Base-by-base conservation (phyloP, 2,888 invertebrate genomes). In the Ctenicera cuprea region DNA sequence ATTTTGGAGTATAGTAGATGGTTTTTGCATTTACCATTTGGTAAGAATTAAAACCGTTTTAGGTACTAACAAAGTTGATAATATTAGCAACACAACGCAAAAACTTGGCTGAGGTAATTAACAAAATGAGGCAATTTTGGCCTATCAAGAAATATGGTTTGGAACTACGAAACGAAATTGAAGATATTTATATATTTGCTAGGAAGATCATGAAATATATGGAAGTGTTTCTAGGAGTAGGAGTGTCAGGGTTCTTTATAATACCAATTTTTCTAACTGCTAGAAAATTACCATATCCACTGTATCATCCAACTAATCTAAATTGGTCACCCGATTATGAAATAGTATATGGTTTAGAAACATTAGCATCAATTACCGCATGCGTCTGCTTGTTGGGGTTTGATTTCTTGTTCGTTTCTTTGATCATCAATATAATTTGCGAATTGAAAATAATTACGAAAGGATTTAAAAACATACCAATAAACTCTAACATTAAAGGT, bases 331-430 rank as follows among this genome's bases (percentile, higher is more conserved):
- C 12, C 11, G 11, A 38, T 12, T 38, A 38, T 8, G 11, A 38
- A 38, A 12, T 12, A 7, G 12, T 38, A 2, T 38, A 7, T 38
- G 9, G 9, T 12, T 12, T 38, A 7, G 38, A 38, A 7, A 12
- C 7, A 38, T 2, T 2, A 38, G 11, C 7, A 7, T 4, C 38
- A 11, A 12, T 38, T 12, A 1, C 7, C 2, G 38, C n/a, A n/a
- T n/a, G n/a, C 18, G n/a, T 1, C n/a, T 12, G n/a, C n/a, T n/a
- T n/a, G n/a, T n/a, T n/a, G n/a, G 57, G 57, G 1, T 57, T 57
- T 37, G 37, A 57, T 57, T 7, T 9, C 2, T 14, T 57, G 26
- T 69, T 54, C 37, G 66, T 57, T 16, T 33, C 37, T 9, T 14
- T 57, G 3, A 57, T 37, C 5, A 16, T 37, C 8, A 16, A 30